Conservation (phyloP, 2,113 vertebrate genomes). For the Bungarus multicinctus region DNA sequence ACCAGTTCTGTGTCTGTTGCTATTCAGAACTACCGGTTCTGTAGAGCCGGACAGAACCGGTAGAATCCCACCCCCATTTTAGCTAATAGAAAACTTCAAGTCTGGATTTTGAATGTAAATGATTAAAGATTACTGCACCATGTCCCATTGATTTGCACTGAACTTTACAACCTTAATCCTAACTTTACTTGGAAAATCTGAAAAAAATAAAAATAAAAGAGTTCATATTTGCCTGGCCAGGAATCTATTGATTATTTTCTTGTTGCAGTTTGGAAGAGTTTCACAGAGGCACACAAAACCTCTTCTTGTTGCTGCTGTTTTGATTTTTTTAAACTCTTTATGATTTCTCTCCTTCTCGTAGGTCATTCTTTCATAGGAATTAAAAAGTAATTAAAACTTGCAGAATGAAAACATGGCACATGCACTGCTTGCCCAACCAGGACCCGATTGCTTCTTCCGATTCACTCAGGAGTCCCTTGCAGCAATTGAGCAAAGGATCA, state of each 20-base stretch:
- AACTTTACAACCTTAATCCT: neutral
- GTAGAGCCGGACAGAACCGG: no score
- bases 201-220: neutral
- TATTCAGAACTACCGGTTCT: no score
- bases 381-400: conserved; percentile 76
- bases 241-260: neutral
- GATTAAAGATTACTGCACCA: neutral
- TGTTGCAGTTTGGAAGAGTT: neutral
- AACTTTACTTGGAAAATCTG: neutral
- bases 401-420: conserved; percentile 98
- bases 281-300: neutral
- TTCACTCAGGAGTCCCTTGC: conserved; percentile 89
- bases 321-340: neutral
- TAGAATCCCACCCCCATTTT: neutral
- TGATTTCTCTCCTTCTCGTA: conserved; percentile 7
- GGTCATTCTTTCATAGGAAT: conserved; percentile 70
- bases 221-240: neutral
- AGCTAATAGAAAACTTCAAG: neutral
- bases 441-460: conserved; percentile 85
- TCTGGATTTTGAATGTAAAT: neutral
- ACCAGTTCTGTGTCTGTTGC: no score
- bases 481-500: conserved; percentile 86
- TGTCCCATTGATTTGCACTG: neutral
- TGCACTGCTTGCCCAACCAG: conserved; percentile 81
- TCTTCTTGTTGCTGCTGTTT: neutral